Conservation (phyloP, 2,888 invertebrate genomes). For the Crossocerus cetratus region DNA sequence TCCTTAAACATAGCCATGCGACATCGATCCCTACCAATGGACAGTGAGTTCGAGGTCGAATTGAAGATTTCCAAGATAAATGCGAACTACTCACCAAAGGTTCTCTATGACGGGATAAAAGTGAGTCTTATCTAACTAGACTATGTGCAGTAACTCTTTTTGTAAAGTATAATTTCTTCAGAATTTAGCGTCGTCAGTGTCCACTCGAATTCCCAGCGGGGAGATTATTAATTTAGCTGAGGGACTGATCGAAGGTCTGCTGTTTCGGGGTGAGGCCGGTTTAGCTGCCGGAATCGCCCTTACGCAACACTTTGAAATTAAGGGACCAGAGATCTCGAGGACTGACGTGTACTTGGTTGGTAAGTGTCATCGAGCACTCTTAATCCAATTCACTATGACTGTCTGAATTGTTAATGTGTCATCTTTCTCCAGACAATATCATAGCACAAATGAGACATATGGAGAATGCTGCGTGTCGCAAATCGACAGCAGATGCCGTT, state of each 20-base stretch:
- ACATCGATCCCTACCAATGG: slow-evolving; percentile 64
- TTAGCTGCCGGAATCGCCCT: slow-evolving; percentile 68
- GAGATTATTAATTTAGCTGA: slow-evolving; percentile 69
- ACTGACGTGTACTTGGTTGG: slow-evolving; percentile 67
- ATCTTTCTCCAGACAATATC: slow-evolving; percentile 59
- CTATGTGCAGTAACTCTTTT: not conserved
- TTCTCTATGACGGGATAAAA: slow-evolving; percentile 65
- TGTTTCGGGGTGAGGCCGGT: slow-evolving; percentile 65
- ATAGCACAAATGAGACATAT: slow-evolving; percentile 70
- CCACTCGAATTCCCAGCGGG: slow-evolving; percentile 64
- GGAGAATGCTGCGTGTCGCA: slow-evolving; percentile 67
- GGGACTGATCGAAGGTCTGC: slow-evolving; percentile 68
- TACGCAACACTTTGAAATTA: slow-evolving; percentile 64
- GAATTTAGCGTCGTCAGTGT: slow-evolving; percentile 63
- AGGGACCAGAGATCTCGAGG: slow-evolving; percentile 69
- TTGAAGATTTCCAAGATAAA: slow-evolving; percentile 66
- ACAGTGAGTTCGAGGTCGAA: slow-evolving; percentile 66
- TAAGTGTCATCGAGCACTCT: slow-evolving; percentile 28
- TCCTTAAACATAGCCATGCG: slow-evolving; percentile 67
- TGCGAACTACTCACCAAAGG: slow-evolving; percentile 57
- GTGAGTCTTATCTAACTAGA: slow-evolving; percentile 32
- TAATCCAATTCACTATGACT: not conserved
- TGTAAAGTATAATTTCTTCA: slow-evolving; percentile 22
- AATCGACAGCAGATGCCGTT: slow-evolving; percentile 64
- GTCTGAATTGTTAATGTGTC: not conserved